These are phyloP conservation scores for Mastomys natalensis DNA, from an alignment of 2,113 vertebrate species.

Conservation along the genomic window DNA sequence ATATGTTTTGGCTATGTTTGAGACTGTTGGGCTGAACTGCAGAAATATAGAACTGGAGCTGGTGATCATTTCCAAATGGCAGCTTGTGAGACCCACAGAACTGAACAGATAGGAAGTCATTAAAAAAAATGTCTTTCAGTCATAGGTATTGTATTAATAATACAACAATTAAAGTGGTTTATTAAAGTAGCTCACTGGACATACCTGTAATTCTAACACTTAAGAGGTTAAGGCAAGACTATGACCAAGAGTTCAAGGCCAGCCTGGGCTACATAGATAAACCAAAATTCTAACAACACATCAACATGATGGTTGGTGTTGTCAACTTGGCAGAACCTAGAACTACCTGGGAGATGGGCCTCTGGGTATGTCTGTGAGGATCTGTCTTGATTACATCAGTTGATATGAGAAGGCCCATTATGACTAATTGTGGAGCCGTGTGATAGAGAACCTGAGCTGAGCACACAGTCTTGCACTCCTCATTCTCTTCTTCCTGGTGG, in stretches of 20 bases:
- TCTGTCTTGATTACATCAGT: neutral
- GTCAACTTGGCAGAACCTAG: neutral
- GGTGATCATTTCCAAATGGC: neutral
- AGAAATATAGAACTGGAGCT: neutral
- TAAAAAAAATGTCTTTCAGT: neutral
- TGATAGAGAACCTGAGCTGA: neutral
- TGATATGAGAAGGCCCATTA: neutral
- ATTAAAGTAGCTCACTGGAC: neutral
- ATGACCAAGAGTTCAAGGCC: neutral
- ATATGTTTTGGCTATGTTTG: neutral
- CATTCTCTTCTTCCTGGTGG: neutral
- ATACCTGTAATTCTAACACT: neutral
- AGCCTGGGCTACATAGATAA: neutral
- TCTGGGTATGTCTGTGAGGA: neutral
- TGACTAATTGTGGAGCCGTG: neutral
- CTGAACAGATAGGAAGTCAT: slow-evolving; percentile 10
- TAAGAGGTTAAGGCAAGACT: neutral
- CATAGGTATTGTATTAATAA: neutral
- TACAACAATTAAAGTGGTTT: neutral
- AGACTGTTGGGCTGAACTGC: neutral
- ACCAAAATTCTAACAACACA: neutral
- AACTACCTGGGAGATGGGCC: neutral
- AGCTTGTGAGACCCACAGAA: slow-evolving; percentile 31
- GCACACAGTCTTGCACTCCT: neutral
- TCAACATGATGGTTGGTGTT: neutral